These are phyloP conservation scores for Heliconius congener DNA, from an alignment of 1,140 invertebrate genomes.

Conservation along the genomic window DNA sequence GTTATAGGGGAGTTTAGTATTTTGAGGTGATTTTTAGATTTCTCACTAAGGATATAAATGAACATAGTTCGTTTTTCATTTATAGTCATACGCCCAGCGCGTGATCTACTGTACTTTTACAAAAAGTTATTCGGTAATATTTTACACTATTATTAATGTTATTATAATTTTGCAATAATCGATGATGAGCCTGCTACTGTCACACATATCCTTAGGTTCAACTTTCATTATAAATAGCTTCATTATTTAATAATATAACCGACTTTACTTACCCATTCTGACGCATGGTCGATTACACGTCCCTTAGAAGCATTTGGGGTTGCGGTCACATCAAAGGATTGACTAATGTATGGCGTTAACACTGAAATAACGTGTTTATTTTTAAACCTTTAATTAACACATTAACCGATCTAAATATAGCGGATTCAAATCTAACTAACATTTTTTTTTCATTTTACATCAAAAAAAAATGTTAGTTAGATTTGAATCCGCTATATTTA, in stretches of 20 bases:
- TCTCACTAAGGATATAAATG: too few species aligned
- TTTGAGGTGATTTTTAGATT: neutral
- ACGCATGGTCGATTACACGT: conserved; percentile 23
- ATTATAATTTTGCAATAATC: too few species aligned
- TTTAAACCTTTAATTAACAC: neutral
- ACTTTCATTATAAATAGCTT: neutral
- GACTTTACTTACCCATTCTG: neutral
- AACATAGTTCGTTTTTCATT: too few species aligned
- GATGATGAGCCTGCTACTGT: neutral
- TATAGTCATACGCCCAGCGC: too few species aligned
- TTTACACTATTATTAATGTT: too few species aligned
- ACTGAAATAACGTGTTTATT: conserved; percentile 8
- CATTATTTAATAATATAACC: neutral
- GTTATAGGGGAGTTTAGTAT: neutral
- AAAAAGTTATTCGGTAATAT: too few species aligned
- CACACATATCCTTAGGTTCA: neutral
- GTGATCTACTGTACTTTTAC: too few species aligned
- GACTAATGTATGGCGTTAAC: conserved; percentile 24
- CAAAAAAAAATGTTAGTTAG: neutral
- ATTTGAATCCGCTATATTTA: neutral
- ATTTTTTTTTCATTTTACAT: neutral
- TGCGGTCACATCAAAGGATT: conserved; percentile 26
- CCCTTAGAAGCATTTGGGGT: conserved; percentile 19
- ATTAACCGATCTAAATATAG: too few species aligned
- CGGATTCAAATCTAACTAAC: neutral